Conservation (phyloP, 2,797 vertebrate species). For the Emys orbicularis region DNA sequence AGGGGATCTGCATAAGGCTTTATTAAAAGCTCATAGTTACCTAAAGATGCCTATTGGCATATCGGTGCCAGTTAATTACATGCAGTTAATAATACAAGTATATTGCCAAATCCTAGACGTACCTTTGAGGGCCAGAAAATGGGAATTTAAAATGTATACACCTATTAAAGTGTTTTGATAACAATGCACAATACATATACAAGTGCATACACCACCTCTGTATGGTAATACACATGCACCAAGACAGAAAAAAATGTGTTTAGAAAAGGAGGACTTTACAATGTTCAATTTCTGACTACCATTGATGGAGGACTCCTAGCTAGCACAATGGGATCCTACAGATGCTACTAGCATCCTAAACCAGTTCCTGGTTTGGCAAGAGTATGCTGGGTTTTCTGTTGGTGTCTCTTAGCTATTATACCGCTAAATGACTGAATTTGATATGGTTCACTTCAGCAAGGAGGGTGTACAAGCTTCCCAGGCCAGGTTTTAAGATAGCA, state of each 20-base stretch:
- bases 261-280: not conserved
- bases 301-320: rapidly evolving
- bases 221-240: not conserved
- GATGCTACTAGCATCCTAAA: not conserved
- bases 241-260: not conserved
- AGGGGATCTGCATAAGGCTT: rapidly evolving
- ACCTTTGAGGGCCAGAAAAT: rapidly evolving
- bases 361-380: not conserved
- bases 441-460: not conserved
- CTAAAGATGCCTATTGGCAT: not conserved
- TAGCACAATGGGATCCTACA: rapidly evolving
- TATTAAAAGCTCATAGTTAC: rapidly evolving
- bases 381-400: not conserved
- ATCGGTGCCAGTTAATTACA: not conserved
- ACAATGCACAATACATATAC: not conserved
- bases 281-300: rapidly evolving
- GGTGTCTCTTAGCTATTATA: not conserved
- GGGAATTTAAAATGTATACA: not conserved
- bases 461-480: not conserved
- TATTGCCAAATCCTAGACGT: rapidly evolving
- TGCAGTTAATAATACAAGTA: rapidly evolving
- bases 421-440: not conserved
- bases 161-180: not conserved
- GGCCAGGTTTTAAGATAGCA: rapidly evolving
- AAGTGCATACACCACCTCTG: not conserved